These are phyloP conservation scores for Hydroisotoma schaefferi DNA, from an alignment of 2,888 invertebrate species.

Conservation along the genomic window DNA sequence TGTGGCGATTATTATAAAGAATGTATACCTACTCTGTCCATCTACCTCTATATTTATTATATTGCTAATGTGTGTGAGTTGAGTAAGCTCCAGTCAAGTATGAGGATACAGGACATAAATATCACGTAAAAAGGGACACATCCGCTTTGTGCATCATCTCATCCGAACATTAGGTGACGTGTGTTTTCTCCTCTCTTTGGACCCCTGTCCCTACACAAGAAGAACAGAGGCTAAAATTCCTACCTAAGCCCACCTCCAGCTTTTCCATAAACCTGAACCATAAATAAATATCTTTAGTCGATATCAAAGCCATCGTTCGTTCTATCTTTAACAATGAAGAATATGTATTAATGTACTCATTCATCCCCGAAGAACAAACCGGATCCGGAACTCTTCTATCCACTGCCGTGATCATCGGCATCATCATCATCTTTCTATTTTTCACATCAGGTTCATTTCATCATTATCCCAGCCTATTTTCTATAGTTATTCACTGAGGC, in stretches of 20 bases:
- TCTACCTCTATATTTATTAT: not conserved
- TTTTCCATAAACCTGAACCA: no score
- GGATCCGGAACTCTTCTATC: slow-evolving; percentile 11
- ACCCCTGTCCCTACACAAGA: no score
- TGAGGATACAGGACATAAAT: slow-evolving; percentile 33
- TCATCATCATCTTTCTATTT: not conserved
- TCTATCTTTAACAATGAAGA: not conserved
- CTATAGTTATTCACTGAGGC: not conserved
- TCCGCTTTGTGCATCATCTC: slow-evolving; percentile 21
- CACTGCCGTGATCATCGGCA: no score
- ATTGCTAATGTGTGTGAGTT: no score
- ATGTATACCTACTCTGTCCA: no score
- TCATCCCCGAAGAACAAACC: not conserved
- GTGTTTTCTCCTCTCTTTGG: slow-evolving; percentile 19
- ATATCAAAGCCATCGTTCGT: not conserved
- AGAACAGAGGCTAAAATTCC: slow-evolving; percentile 10
- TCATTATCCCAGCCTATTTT: not conserved
- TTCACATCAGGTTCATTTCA: not conserved
- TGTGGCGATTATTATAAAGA: no score
- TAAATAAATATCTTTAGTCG: no score
- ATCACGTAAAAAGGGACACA: slow-evolving; percentile 29
- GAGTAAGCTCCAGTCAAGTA: slow-evolving; percentile 31
- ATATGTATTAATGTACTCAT: not conserved
- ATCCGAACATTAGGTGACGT: slow-evolving; percentile 38
- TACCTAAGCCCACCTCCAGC: slow-evolving; percentile 25